These are phyloP conservation scores for Aulostomus chinensis DNA, from an alignment of 2,797 vertebrate genomes.

Conservation along the genomic window DNA sequence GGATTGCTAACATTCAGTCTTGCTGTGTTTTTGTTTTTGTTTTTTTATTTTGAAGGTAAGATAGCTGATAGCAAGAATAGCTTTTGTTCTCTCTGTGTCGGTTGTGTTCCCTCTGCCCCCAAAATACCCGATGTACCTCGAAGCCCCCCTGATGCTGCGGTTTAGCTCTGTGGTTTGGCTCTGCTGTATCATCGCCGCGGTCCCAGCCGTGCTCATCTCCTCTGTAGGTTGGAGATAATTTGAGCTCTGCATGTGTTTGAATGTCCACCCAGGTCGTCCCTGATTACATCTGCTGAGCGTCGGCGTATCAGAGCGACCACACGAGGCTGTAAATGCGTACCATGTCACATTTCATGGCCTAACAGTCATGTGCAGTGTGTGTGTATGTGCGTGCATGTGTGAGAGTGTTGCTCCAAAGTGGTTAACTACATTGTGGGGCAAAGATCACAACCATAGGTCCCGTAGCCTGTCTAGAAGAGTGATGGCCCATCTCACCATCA, in stretches of 20 bases:
- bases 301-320: slow-evolving; percentile 10
- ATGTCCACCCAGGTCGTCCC: slow-evolving; percentile 3
- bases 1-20: too few relatives aligned
- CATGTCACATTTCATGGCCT: slow-evolving; percentile 34
- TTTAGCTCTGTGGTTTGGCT: background rate
- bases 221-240: slow-evolving; percentile 1
- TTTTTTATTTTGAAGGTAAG: too few relatives aligned
- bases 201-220: background rate
- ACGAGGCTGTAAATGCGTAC: slow-evolving; percentile 34
- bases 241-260: background rate
- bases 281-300: background rate
- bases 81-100: too few relatives aligned
- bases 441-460: slow-evolving; percentile 43
- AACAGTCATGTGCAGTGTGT: background rate
- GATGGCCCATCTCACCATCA: slow-evolving; percentile 33
- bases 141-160: background rate
- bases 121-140: too few relatives aligned
- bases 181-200: background rate
- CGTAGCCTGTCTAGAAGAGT: slow-evolving; percentile 42
- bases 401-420: slow-evolving; percentile 22
- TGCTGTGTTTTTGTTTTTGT: too few relatives aligned
- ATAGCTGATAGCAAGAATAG: too few relatives aligned
- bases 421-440: slow-evolving; percentile 39
- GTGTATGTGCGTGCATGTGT: slow-evolving; percentile 14
- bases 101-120: too few relatives aligned